Evolutionary conservation across 2,888 invertebrate species (phyloP), one percentile per base, ranked within the genome.

Genomic region (Pherbina coryleti): DNA sequence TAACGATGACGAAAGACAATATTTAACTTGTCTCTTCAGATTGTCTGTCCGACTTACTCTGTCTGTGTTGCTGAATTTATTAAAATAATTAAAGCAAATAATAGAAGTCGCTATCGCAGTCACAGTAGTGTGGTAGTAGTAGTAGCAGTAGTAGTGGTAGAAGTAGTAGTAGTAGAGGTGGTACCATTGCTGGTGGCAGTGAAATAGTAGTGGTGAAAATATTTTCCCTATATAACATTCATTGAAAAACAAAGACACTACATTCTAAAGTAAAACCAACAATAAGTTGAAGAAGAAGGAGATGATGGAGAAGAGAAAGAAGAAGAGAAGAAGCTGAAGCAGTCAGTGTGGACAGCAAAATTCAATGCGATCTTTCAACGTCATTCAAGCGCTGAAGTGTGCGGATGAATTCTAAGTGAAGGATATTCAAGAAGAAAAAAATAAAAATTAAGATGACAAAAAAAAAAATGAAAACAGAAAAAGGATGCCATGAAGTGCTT

Each of bases 61-160:
- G 49, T 69, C 44, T 57, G 60, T 5, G 34, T 19, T 60, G 37
- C 72, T 72, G 72, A 72, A 72, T 72, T 72, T 72, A 72, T 60
- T 72, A 25, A 72, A 72, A 72, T 44, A 72, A 72, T 72, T 72
- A 72, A 57, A 44, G 60, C 37, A 72, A 72, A 60, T 72, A 72
- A 22, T 34, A 60, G 64, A 14, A 31, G 64, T n/a, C 28, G n/a
- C 25, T 11, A 25, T 25, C 3, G 22, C 2, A 69, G 28, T 5
- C 14, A 51, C 11, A 51, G 25, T 25, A 28, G 4, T 8, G 11
- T 55, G 5, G 57, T 19, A 22, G 25, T 5, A 25, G 57, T 60
- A 11, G 11, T 44, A 11, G 44, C 14, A 44, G 44, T 44, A 44
- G 44, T 44, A 44, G 44, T 11, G 60, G 22, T 44, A 72, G 25